Percentiles rank a stretch among this genome's conserved stretches.
These are phyloP conservation scores for Rhizomys pruinosus DNA, from an alignment of 2,113 vertebrate genomes.

Conservation along the genomic window DNA sequence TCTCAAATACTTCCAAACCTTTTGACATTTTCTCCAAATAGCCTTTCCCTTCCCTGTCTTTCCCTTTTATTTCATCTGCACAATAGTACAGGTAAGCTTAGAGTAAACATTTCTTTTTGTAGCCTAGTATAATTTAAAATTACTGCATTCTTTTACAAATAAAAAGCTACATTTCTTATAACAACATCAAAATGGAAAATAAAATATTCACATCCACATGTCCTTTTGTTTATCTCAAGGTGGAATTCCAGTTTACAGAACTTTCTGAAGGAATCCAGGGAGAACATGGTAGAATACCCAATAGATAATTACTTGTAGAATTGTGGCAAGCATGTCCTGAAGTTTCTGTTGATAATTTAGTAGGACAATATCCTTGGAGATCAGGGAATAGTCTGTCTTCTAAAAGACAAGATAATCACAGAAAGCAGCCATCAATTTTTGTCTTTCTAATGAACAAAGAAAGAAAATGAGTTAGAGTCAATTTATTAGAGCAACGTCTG, in stretches of 20 bases:
- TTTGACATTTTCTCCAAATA: background rate
- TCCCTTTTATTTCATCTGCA: background rate
- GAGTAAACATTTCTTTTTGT: background rate
- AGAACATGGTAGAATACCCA: background rate
- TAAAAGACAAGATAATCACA: constrained; percentile 58
- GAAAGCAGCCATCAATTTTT: constrained; percentile 53
- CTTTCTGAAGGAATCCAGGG: background rate
- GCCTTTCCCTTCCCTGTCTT: background rate
- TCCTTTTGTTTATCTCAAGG: constrained; percentile 4
- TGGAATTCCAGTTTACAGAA: constrained; percentile 7
- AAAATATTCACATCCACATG: background rate
- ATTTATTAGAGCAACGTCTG: constrained; percentile 32
- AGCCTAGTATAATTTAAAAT: background rate
- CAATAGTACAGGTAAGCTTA: background rate
- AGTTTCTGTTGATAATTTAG: constrained; percentile 26
- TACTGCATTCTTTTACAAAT: background rate
- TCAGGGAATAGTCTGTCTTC: background rate
- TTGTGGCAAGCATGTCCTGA: background rate
- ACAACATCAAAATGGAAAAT: background rate
- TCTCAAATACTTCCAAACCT: background rate
- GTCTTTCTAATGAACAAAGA: constrained; percentile 59
- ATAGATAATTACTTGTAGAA: background rate
- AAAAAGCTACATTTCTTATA: background rate
- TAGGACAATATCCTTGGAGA: constrained; percentile 42
- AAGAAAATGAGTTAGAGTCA: constrained; percentile 50